These are phyloP conservation scores for Platycercus adscitus DNA, from an alignment of 2,113 vertebrate species.

Conservation along the genomic window DNA sequence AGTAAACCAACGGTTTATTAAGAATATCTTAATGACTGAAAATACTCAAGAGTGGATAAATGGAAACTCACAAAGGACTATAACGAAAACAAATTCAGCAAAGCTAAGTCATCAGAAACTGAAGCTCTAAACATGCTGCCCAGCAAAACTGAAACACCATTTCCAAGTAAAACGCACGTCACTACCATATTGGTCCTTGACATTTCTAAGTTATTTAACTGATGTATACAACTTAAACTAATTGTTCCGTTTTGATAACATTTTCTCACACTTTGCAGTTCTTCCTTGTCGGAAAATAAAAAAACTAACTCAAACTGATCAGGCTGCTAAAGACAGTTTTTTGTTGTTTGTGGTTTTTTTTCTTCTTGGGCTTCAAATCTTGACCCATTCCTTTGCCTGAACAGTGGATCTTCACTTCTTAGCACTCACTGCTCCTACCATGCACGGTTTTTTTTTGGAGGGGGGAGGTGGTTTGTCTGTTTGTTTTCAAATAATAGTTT, in stretches of 20 bases:
- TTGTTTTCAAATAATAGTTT: neutral
- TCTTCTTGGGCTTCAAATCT: neutral
- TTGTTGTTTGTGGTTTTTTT: neutral
- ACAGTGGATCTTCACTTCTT: neutral
- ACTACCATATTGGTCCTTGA: neutral
- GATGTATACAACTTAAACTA: neutral
- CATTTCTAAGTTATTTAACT: neutral
- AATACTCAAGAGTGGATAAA: slow-evolving; percentile 10
- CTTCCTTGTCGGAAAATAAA: neutral
- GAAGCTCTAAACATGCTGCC: neutral
- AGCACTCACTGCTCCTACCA: neutral
- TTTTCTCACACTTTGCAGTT: neutral
- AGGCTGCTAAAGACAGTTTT: neutral
- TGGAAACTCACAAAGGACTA: neutral
- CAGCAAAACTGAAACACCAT: neutral
- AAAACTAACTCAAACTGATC: neutral
- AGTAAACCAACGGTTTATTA: neutral
- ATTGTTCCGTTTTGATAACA: neutral
- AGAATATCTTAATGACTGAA: neutral
- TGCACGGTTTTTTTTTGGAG: neutral
- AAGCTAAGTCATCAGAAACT: neutral
- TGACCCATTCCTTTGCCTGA: neutral
- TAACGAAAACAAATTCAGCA: neutral
- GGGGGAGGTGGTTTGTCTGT: too few relatives aligned
- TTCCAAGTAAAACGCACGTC: neutral